Evolutionary conservation across 2,888 invertebrate species (phyloP).

Genomic region (Leptopilina syphax): DNA sequence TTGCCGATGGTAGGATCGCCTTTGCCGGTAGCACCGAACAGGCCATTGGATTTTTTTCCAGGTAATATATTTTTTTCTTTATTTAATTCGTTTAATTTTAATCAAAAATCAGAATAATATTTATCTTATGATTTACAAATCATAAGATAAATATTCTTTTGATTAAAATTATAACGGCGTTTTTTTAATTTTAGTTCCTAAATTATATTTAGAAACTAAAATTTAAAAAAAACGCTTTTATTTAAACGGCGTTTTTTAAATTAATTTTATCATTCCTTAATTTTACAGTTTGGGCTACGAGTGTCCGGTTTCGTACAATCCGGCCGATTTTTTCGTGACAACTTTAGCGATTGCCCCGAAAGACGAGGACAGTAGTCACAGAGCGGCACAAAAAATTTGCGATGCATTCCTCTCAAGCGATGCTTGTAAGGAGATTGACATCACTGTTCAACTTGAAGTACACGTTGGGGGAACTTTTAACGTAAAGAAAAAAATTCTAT

Average conservation of each 20-base stretch:
- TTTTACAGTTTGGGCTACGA: conserved; percentile 82
- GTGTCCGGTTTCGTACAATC: conserved; percentile 91
- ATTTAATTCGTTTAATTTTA: not conserved
- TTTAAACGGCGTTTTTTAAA: too few relatives aligned
- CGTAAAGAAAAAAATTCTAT: conserved; percentile 66
- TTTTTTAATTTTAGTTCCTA: too few relatives aligned
- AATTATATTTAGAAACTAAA: too few relatives aligned
- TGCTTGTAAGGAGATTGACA: conserved; percentile 86
- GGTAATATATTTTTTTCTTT: conserved; percentile 74
- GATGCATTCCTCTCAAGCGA: conserved; percentile 89
- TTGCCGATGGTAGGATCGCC: conserved; percentile 93
- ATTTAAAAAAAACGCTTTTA: too few relatives aligned
- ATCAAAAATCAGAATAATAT: too few relatives aligned
- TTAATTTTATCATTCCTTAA: too few relatives aligned
- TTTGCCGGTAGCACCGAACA: conserved; percentile 86
- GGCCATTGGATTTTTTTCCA: conserved; percentile 84
- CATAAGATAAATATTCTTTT: too few relatives aligned
- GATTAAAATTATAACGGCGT: too few relatives aligned
- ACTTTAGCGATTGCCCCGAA: conserved; percentile 89
- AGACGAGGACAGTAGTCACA: conserved; percentile 84
- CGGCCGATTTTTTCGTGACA: conserved; percentile 93
- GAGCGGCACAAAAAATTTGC: conserved; percentile 85
- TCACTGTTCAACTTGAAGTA: conserved; percentile 85
- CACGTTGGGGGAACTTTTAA: conserved; percentile 81
- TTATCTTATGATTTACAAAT: too few relatives aligned